phyloP scores from a whole-genome alignment of 2,113 vertebrate genomes.

The Pica pica region DNA sequence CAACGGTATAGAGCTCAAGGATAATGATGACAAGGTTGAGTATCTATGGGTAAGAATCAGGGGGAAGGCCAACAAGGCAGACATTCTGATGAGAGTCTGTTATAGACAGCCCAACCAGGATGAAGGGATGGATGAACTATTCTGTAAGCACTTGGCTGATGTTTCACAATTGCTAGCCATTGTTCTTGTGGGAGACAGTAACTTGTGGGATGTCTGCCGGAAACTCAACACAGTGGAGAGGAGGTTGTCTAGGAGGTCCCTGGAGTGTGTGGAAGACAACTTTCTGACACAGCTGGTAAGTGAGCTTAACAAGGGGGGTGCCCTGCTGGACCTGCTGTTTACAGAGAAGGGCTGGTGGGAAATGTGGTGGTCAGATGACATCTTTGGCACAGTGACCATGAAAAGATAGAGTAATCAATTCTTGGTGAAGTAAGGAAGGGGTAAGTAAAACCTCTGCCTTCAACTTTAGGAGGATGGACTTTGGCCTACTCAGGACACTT shows the following conservation, averaged over 20 bases:
- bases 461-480: background rate
- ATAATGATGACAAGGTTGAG: background rate
- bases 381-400: background rate
- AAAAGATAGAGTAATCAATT: background rate
- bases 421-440: background rate
- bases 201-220: background rate
- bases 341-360: background rate
- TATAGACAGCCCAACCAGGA: background rate
- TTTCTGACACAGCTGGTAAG: background rate
- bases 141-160: background rate
- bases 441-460: background rate
- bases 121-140: background rate
- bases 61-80: background rate
- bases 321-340: background rate
- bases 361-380: background rate
- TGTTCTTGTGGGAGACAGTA: background rate
- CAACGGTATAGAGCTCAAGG: background rate
- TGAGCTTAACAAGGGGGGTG: background rate
- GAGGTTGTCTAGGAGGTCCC: background rate
- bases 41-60: background rate
- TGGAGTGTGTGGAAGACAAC: background rate
- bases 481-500: background rate
- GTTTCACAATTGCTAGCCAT: background rate
- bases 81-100: background rate
- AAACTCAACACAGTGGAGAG: background rate